Percentiles rank a stretch among this genome's conserved stretches.
These are phyloP conservation scores for Sphenopsis melanotis DNA, from an alignment of 2,797 vertebrate genomes.

Conservation along the genomic window DNA sequence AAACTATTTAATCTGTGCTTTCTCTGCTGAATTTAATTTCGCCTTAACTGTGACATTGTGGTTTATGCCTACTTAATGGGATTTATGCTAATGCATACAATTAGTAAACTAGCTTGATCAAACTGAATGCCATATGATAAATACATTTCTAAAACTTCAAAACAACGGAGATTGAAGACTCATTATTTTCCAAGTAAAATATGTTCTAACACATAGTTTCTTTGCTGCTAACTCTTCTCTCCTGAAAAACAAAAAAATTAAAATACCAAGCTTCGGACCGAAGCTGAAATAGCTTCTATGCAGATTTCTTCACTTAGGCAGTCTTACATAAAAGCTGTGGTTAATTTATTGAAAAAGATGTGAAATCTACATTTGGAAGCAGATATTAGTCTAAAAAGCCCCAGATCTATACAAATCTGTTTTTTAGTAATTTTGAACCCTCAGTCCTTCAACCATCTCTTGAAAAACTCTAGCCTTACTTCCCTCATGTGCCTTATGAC, in stretches of 20 bases:
- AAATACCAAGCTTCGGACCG: background rate
- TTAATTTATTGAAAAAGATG: background rate
- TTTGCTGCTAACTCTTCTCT: background rate
- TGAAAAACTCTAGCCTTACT: background rate
- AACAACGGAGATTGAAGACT: background rate
- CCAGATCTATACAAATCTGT: background rate
- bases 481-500: background rate
- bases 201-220: background rate
- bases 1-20: background rate
- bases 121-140: background rate
- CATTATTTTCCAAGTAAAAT: background rate
- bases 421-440: background rate
- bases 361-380: background rate
- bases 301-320: background rate
- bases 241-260: background rate
- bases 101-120: background rate
- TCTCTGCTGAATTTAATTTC: background rate
- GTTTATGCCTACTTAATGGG: background rate
- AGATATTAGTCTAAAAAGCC: background rate
- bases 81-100: conserved; percentile 16
- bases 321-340: background rate
- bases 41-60: background rate
- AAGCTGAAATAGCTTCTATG: background rate
- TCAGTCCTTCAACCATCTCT: background rate
- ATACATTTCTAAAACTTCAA: background rate